phyloP scores from a whole-genome alignment of 2,113 vertebrate genomes.

The Paracanthobrama guichenoti region DNA sequence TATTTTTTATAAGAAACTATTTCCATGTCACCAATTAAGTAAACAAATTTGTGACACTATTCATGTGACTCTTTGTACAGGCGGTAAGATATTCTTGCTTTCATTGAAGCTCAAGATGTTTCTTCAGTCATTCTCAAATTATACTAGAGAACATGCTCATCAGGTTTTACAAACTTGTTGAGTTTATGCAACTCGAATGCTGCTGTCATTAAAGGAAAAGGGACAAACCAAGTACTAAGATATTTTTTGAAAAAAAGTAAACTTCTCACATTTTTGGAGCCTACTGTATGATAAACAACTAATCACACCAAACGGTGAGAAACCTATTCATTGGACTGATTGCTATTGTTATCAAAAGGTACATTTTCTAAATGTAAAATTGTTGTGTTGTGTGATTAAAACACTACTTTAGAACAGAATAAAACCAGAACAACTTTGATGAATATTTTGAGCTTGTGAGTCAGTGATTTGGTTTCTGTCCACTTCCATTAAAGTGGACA shows the following conservation, averaged over 20 bases:
- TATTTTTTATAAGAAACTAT: neutral
- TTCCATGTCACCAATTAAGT: neutral
- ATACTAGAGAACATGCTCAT: neutral
- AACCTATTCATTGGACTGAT: neutral
- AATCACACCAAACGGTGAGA: neutral
- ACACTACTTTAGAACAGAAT: conserved; percentile 7
- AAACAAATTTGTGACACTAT: neutral
- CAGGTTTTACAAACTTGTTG: neutral
- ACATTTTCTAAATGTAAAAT: conserved; percentile 6
- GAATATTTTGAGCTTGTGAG: conserved; percentile 30
- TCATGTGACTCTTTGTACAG: neutral
- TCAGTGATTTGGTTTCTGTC: conserved; percentile 44
- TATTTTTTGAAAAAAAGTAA: neutral
- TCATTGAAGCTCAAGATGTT: neutral
- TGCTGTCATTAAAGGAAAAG: neutral
- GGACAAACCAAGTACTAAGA: neutral
- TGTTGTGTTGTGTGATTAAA: conserved; percentile 5
- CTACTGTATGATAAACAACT: neutral
- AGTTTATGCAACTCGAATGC: neutral
- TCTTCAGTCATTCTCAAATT: neutral
- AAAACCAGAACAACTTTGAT: conserved; percentile 21
- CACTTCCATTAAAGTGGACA: conserved; percentile 38
- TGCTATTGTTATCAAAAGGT: neutral
- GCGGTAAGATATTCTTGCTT: neutral
- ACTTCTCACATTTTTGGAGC: neutral